Percentiles rank a stretch among this genome's conserved stretches.
phyloP scores from a whole-genome alignment of 2,113 vertebrate species.

The Acrocephalus arundinaceus region DNA sequence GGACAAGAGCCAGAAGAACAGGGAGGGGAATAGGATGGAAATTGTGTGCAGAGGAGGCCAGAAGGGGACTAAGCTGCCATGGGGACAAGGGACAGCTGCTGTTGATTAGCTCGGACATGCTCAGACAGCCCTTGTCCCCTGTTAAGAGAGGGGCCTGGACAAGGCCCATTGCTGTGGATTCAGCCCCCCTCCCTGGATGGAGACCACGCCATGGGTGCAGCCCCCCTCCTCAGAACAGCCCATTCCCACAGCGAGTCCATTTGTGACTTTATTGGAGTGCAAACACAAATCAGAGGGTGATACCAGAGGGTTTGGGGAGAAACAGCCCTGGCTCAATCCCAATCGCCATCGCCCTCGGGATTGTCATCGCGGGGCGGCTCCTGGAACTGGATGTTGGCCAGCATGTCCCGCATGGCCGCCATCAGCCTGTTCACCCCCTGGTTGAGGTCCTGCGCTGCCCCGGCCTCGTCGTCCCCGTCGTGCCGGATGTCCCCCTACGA shows the following conservation, averaged over 20 bases:
- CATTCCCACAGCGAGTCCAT: rapidly evolving
- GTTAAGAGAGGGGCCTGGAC: rapidly evolving
- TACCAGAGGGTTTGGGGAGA: not conserved
- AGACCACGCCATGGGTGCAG: rapidly evolving
- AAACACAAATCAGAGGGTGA: rapidly evolving
- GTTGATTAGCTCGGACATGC: not conserved
- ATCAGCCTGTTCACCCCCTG: slow-evolving; percentile 94
- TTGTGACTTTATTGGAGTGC: slow-evolving; percentile 32
- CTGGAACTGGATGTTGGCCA: slow-evolving; percentile 95
- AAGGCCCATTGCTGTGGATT: not conserved
- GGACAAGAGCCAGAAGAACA: not conserved
- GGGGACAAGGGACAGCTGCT: not conserved
- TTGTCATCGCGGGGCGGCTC: slow-evolving; percentile 81
- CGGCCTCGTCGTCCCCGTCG: slow-evolving; percentile 83
- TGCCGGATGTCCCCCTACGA: slow-evolving; percentile 78
- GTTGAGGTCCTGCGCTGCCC: slow-evolving; percentile 86
- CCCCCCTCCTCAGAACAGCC: not conserved
- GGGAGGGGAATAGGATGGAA: not conserved
- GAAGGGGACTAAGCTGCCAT: not conserved
- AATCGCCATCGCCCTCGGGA: slow-evolving; percentile 79
- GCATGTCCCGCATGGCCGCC: slow-evolving; percentile 96
- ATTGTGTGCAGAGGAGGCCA: not conserved
- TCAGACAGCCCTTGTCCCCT: not conserved
- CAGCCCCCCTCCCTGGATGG: not conserved
- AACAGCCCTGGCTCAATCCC: slow-evolving; percentile 77